Evolutionary conservation across 2,113 vertebrate species (phyloP).

Genomic region (Murina feae): DNA sequence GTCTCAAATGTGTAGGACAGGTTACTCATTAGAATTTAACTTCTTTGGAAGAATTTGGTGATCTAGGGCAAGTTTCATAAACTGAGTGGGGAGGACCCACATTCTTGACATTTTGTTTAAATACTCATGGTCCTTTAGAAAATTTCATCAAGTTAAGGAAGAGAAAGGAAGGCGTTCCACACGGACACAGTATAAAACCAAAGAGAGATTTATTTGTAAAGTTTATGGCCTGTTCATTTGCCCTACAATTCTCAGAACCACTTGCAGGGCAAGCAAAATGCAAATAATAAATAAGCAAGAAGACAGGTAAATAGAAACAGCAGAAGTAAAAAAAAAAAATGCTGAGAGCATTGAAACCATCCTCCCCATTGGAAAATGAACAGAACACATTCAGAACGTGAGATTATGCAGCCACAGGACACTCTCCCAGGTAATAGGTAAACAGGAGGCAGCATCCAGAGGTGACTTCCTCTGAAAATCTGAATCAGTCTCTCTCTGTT

Average conservation of each 20-base stretch:
- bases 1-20: background rate
- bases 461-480: slow-evolving; percentile 65
- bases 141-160: slow-evolving; percentile 24
- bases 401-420: slow-evolving; percentile 71
- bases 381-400: slow-evolving; percentile 72
- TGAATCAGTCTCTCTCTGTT: slow-evolving; percentile 66
- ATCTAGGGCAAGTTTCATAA: background rate
- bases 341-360: slow-evolving; percentile 54
- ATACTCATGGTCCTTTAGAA: background rate
- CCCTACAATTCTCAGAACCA: slow-evolving; percentile 51
- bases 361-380: slow-evolving; percentile 69
- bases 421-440: slow-evolving; percentile 73
- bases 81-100: background rate
- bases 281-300: slow-evolving; percentile 65
- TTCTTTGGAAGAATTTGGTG: background rate
- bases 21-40: slow-evolving; percentile 20
- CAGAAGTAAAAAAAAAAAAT: slow-evolving; percentile 54
- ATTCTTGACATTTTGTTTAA: slow-evolving; percentile 26
- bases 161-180: background rate
- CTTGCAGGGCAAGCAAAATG: slow-evolving; percentile 50
- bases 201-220: slow-evolving; percentile 1
- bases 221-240: background rate
- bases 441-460: slow-evolving; percentile 66
- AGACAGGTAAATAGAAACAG: slow-evolving; percentile 73
- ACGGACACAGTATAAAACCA: background rate